Conservation (phyloP, 2,797 vertebrate genomes). For the Argyrosomus regius region DNA sequence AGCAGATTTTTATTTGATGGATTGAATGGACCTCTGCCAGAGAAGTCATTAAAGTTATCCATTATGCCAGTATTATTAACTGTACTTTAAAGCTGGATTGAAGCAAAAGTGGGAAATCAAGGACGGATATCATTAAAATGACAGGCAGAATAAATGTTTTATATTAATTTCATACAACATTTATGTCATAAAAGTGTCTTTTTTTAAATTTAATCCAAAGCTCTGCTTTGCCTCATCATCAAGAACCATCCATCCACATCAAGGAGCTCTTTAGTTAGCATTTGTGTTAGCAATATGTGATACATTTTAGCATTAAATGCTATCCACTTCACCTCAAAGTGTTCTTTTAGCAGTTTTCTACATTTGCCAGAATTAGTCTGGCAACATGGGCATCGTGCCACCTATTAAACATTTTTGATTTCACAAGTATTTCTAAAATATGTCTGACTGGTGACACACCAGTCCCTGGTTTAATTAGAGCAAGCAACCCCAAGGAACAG, state of each 20-base stretch:
- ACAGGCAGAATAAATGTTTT: constrained; percentile 22
- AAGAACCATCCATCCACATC: constrained; percentile 20
- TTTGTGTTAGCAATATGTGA: constrained; percentile 16
- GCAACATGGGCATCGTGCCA: constrained; percentile 1
- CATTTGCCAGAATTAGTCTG: constrained; percentile 17
- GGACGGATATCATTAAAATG: constrained; percentile 26
- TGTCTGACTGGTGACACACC: not conserved
- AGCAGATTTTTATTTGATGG: constrained; percentile 52
- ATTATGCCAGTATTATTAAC: constrained; percentile 42
- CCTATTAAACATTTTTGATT: constrained; percentile 24
- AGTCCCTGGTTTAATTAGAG: constrained; percentile 29
- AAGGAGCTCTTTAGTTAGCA: constrained; percentile 34
- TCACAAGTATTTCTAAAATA: not conserved
- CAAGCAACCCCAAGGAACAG: constrained; percentile 1
- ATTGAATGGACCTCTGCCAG: constrained; percentile 48
- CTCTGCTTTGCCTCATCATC: constrained; percentile 16
- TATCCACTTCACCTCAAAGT: constrained; percentile 17
- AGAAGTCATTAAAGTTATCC: constrained; percentile 52
- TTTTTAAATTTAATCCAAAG: not conserved
- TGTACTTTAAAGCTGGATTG: constrained; percentile 29
- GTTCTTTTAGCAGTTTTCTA: constrained; percentile 2
- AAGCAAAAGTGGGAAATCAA: constrained; percentile 31
- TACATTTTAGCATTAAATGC: not conserved
- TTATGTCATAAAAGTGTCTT: not conserved
- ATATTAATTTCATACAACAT: not conserved